phyloP scores from a whole-genome alignment of 1,140 invertebrate genomes.

The Drosophila cardini region DNA sequence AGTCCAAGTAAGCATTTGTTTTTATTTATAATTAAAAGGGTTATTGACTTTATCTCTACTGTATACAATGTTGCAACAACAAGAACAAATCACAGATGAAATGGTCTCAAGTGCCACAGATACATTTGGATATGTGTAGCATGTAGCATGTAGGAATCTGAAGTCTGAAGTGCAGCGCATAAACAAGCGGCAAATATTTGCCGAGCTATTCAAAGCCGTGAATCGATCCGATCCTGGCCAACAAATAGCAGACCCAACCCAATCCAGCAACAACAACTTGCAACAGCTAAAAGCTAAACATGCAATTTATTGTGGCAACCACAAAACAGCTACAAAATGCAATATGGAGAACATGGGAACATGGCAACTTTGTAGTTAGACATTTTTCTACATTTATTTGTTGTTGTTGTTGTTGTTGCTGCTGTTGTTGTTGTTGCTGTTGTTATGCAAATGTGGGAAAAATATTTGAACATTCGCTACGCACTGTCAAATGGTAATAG shows the following conservation, averaged over 20 bases:
- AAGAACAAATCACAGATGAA: slow-evolving; percentile 46
- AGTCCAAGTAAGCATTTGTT: neutral
- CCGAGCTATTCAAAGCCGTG: slow-evolving; percentile 29
- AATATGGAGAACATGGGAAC: slow-evolving; percentile 47
- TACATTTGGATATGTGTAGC: neutral
- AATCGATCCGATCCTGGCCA: slow-evolving; percentile 38
- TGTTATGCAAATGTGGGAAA: slow-evolving; percentile 70
- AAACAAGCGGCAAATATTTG: slow-evolving; percentile 34
- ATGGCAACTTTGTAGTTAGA: slow-evolving; percentile 50
- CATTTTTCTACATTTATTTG: slow-evolving; percentile 19
- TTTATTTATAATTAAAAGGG: slow-evolving; percentile 48
- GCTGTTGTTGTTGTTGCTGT: slow-evolving; percentile 2
- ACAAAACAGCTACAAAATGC: slow-evolving; percentile 24
- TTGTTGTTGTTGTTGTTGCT: slow-evolving; percentile 5
- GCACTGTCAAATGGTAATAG: slow-evolving; percentile 38
- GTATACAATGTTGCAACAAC: slow-evolving; percentile 26
- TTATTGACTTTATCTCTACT: slow-evolving; percentile 39
- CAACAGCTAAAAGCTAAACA: slow-evolving; percentile 40
- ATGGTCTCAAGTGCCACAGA: slow-evolving; percentile 39
- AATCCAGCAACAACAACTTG: neutral
- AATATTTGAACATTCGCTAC: slow-evolving; percentile 54
- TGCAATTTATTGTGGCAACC: slow-evolving; percentile 50
- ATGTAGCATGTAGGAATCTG: neutral
- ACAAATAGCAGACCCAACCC: neutral
- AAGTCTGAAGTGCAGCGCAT: slow-evolving; percentile 35